Conservation (phyloP, 1,140 invertebrate genomes). For the Berghia stephanieae region DNA sequence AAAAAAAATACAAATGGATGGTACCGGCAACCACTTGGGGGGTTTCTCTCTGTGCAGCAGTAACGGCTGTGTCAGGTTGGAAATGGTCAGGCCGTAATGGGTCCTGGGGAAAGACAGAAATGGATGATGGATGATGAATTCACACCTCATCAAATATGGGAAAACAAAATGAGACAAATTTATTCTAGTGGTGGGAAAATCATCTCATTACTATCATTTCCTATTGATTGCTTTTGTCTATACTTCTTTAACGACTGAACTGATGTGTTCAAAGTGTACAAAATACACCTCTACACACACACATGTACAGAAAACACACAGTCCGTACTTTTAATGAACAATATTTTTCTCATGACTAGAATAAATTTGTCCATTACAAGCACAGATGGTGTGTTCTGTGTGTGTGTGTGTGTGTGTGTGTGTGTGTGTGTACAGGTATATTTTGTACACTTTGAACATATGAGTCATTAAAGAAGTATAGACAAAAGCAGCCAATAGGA, state of each 20-base stretch:
- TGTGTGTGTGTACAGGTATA: too few relatives aligned
- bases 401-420: neutral
- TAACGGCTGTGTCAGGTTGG: constrained; percentile 82
- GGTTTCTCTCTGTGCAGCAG: constrained; percentile 58
- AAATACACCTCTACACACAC: neutral
- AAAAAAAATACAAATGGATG: neutral
- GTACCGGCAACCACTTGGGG: constrained; percentile 45
- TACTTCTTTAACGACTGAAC: neutral
- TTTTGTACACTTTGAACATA: too few relatives aligned
- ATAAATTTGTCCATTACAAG: neutral
- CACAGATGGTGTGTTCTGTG: neutral
- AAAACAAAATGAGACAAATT: neutral
- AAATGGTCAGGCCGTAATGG: constrained; percentile 74
- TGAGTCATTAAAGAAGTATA: too few relatives aligned
- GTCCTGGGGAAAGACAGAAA: constrained; percentile 44
- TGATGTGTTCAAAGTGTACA: neutral
- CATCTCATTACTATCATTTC: neutral
- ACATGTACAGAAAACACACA: too few relatives aligned
- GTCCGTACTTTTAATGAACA: neutral
- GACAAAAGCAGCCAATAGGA: neutral
- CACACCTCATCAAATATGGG: neutral
- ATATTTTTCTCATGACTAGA: neutral
- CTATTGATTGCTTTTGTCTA: neutral
- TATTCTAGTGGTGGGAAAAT: neutral
- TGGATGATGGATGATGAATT: neutral